Percentiles rank a stretch among this genome's conserved stretches.
Evolutionary conservation across 2,113 vertebrate genomes (phyloP).

Genomic region (Lycocorax pyrrhopterus): DNA sequence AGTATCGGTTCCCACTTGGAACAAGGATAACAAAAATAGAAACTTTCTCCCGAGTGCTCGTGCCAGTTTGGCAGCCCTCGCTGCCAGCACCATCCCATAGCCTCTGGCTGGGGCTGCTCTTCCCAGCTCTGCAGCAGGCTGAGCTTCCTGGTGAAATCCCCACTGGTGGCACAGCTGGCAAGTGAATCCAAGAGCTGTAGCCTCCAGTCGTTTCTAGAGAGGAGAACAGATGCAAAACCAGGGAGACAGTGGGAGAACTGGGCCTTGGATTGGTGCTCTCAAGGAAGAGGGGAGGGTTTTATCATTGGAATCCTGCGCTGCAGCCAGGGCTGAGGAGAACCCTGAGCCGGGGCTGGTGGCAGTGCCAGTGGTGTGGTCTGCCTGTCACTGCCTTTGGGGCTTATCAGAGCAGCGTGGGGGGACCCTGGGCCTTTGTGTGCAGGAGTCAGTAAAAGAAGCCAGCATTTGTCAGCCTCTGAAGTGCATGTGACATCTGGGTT

Average conservation of each 20-base stretch:
- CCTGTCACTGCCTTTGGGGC: neutral
- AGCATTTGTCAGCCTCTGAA: neutral
- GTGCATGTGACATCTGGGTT: neutral
- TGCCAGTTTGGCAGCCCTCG: neutral
- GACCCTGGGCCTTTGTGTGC: neutral
- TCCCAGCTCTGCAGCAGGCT: neutral
- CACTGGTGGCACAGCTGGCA: neutral
- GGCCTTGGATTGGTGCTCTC: neutral
- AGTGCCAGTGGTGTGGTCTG: neutral
- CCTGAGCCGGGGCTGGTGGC: neutral
- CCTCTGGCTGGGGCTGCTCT: neutral
- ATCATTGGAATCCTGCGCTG: fast-evolving
- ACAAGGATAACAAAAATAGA: constrained; percentile 14
- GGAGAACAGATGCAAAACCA: neutral
- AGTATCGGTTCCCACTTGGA: constrained; percentile 25
- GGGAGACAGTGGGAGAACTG: neutral
- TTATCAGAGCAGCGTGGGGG: neutral
- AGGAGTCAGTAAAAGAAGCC: neutral
- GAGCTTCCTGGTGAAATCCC: neutral
- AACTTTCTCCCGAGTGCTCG: neutral
- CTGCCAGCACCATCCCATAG: neutral
- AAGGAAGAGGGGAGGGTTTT: neutral
- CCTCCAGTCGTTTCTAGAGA: neutral
- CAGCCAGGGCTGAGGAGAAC: neutral
- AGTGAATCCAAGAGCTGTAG: neutral